Base-by-base conservation (phyloP, 2,888 invertebrate species). In the Drosophila fulvimacula region DNA sequence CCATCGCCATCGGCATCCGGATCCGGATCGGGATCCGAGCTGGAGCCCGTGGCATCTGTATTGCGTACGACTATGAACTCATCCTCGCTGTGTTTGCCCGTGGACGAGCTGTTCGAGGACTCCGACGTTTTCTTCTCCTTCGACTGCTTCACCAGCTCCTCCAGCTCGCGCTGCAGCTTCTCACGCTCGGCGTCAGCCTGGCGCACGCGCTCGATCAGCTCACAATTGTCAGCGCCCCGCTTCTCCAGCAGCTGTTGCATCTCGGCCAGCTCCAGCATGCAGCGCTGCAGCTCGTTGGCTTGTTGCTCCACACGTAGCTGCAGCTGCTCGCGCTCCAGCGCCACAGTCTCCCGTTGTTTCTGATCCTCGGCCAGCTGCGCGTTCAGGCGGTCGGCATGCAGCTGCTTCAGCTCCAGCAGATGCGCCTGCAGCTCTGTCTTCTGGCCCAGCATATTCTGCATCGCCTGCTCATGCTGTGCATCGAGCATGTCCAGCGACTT, bases 401-500 rank as follows among this genome's bases (percentile, higher is more conserved):
- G 66, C 36, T 80, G 70, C 65, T 89, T 93, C 2, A 94, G 81
- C 0, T 92, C 87, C 75, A 93, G 93, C 53, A 94, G 93, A 80
- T 94, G 94, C 13, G 92, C 91, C 69, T 94, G 94, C 49, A 94
- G 81, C 52, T 94, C 94, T 48, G 92, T 93, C 81, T 95, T 95
- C 41, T 94, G 82, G 5, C 93, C 86, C 0, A 95, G 84, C 19
- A 95, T 91, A 83, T 93, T 93, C 73, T 94, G 95, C 92, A 96
- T 95, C 0, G 95, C 96, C 80, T 94, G 92, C 82, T 95, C 95
- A 88, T 96, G 96, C 91, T 96, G 96, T 51, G 92, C 93, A 86
- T 97, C 96, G 77, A 97, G 92, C 88, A 96, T 96, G 80, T 96
- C 96, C 59, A 97, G 90, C 71, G 93, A 93, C 64, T 88, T 91